phyloP scores from a whole-genome alignment of 1,140 invertebrate species.

The Diplogasteroides magnus region DNA sequence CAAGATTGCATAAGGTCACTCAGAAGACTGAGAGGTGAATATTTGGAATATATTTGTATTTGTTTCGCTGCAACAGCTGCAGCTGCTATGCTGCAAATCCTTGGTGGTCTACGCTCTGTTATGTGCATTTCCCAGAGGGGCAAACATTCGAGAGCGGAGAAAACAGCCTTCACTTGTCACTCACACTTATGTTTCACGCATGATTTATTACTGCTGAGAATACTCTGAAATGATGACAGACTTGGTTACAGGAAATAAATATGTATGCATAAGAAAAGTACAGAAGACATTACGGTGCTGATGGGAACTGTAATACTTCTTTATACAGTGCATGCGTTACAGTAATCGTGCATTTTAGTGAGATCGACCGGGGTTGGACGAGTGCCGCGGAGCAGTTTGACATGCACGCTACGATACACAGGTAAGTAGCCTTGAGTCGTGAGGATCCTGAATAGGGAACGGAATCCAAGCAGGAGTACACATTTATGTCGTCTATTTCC shows the following conservation, averaged over 20 bases:
- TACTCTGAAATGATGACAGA: too few relatives aligned
- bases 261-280: neutral
- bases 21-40: slow-evolving; percentile 29
- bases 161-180: too few relatives aligned
- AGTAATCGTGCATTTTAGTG: slow-evolving; percentile 11
- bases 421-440: too few relatives aligned
- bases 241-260: too few relatives aligned
- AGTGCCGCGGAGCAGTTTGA: slow-evolving; percentile 36
- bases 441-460: too few relatives aligned
- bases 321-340: neutral
- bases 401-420: slow-evolving; percentile 32
- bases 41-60: slow-evolving; percentile 3
- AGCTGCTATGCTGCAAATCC: slow-evolving; percentile 1
- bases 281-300: neutral
- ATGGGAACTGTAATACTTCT: neutral
- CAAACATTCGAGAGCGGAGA: too few relatives aligned
- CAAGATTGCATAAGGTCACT: slow-evolving; percentile 30
- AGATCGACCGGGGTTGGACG: slow-evolving; percentile 35
- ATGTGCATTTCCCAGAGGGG: too few relatives aligned
- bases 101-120: neutral
- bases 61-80: neutral
- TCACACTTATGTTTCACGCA: too few relatives aligned
- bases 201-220: too few relatives aligned
- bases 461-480: too few relatives aligned
- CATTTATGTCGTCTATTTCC: too few relatives aligned